Evolutionary conservation across 2,113 vertebrate genomes (phyloP), one percentile per base, ranked within the genome.

Genomic region (Phocoena phocoena): DNA sequence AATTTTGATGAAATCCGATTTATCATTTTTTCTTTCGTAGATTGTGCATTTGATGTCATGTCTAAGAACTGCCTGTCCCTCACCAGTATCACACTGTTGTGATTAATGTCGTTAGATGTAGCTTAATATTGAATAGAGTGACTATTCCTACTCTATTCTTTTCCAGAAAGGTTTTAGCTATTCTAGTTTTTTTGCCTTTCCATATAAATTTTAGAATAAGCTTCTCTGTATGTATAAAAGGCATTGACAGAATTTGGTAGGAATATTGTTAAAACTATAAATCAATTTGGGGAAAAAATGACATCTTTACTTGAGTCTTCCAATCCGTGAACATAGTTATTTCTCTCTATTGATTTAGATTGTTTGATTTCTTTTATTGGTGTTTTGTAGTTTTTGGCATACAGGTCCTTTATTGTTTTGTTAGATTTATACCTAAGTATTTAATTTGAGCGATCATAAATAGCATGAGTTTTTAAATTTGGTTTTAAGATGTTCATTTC

Each of bases 131-230:
- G 50, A 63, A 28, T 55, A 81, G 25, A 85, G 23, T 88, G 33
- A 88, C 60, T 73, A 18, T 71, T 94, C 21, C 62, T n/a, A 94
- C 21, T 92, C 92, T 84, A 88, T 94, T 88, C 68, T 92, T 83
- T 88, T 60, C 60, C 21, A 88, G 28, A 93, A 88, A 63, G 53
- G 28, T 77, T 79, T 81, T 95, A 88, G 41, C 53, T 81, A 88
- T 84, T 67, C 47, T 74, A 50, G 28, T 82, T 74, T 77, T 14
- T 33, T 76, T 92, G 77, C 33, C 28, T 92, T 88, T 80, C 47
- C 63, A 60, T 65, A 36, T 93, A 67, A 86, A 67, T 58, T 84
- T 92, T 92, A 60, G 55, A 96, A 44, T 79, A 91, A 84, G 38
- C 33, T 88, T 73, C 6, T 73, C 38, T 67, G 8, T 65, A 79